Evolutionary conservation across 1,140 invertebrate genomes (phyloP), one percentile per base, ranked within the genome.

Genomic region (Trichonephila clavipes): DNA sequence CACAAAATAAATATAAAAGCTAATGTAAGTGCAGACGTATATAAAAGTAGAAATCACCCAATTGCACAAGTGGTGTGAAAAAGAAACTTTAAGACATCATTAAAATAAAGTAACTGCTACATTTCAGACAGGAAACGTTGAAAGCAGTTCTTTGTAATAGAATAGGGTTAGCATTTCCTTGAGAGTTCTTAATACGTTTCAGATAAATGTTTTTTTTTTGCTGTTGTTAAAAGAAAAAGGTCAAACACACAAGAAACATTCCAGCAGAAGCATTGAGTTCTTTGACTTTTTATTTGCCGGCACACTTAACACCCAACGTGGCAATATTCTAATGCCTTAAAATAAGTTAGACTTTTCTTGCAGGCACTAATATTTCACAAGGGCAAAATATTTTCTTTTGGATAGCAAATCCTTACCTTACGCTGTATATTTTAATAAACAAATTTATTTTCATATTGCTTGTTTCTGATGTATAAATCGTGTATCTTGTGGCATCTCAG

Each of bases 41-140:
- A 14, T 77, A 82, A 82, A 19, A 14, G 18, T 82, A 51, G 44
- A n/a, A 58, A 59, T 83, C 51, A n/a, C 82, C 82, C 82, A 83
- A 24, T 83, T 83, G 12, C 6, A 10, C 81, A 51, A 83, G 77
- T 82, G 16, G 77, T 28, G 77, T 82, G 77, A 40, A n/a, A 77
- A 77, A 5, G 8, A 34, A 77, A 34, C 69, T 77, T 28, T 28
- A 77, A 28, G 81, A n/a, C 18, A 58, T 14, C 82, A 83, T 83
- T n/a, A 59, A 77, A 77, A 24, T n/a, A 77, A 58, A n/a, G 81
- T 83, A 10, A 58, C 44, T n/a, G 44, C 82, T 10, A 10, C 21
- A 59, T 18, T 7, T 77, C 24, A 77, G 34, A 12, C 12, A 69
- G 7, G n/a, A 69, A 69, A 10, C 66, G 19, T 69, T 69, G 66